Conservation (phyloP, 2,113 vertebrate genomes). For the Cisticola juncidis region DNA sequence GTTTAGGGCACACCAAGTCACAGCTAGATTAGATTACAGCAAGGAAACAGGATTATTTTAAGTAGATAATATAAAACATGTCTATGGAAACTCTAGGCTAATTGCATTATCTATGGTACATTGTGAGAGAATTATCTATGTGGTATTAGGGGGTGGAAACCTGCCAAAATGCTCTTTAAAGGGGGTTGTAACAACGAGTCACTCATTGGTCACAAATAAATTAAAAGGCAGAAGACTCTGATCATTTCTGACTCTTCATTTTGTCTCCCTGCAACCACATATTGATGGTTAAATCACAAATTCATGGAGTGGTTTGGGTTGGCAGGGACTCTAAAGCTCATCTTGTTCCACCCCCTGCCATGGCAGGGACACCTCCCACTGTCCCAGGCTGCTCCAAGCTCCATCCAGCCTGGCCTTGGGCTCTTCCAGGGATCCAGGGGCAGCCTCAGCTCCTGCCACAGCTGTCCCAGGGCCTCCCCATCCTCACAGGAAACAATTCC, state of each 20-base stretch:
- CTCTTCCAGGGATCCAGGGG: not conserved
- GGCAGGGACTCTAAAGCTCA: not conserved
- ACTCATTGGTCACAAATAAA: conserved; percentile 38
- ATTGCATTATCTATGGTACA: conserved; percentile 70
- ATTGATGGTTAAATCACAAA: not conserved
- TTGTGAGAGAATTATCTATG: conserved; percentile 71
- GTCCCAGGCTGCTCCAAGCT: not conserved
- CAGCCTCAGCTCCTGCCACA: not conserved
- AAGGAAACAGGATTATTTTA: conserved; percentile 75
- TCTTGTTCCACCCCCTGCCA: rapidly evolving
- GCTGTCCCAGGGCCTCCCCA: not conserved
- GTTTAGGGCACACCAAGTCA: conserved; percentile 59
- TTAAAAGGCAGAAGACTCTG: conserved; percentile 30
- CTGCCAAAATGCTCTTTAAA: conserved; percentile 61
- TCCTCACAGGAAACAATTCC: not conserved
- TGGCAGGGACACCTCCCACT: not conserved
- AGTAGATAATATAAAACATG: conserved; percentile 74
- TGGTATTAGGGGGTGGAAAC: conserved; percentile 63
- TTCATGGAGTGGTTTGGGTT: not conserved
- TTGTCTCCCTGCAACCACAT: not conserved
- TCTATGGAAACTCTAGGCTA: conserved; percentile 70
- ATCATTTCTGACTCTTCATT: not conserved
- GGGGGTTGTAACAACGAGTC: not conserved
- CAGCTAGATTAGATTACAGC: conserved; percentile 67
- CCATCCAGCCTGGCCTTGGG: rapidly evolving